These are phyloP conservation scores for Ceratotherium simum DNA, from an alignment of 2,113 vertebrate genomes.

Conservation along the genomic window DNA sequence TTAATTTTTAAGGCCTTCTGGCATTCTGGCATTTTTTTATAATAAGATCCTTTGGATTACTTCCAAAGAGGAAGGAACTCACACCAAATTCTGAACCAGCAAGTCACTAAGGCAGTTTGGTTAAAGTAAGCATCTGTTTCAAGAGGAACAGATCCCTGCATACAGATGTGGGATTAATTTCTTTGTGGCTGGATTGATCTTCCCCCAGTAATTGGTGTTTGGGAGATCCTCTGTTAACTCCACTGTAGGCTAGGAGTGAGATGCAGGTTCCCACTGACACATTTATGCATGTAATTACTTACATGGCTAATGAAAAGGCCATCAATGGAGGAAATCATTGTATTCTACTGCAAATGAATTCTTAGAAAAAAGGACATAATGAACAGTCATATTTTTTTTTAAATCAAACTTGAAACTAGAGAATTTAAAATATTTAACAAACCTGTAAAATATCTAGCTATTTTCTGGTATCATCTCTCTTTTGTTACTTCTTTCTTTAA, in stretches of 20 bases:
- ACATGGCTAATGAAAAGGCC: neutral
- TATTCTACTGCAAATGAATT: neutral
- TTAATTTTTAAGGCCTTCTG: neutral
- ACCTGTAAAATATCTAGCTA: neutral
- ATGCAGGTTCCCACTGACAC: neutral
- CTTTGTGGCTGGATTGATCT: neutral
- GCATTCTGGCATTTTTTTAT: neutral
- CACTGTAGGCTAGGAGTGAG: neutral
- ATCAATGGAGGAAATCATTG: neutral
- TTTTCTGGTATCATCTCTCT: neutral
- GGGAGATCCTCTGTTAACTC: neutral
- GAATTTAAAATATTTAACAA: neutral
- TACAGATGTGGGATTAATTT: slow-evolving; percentile 4
- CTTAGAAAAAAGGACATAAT: neutral
- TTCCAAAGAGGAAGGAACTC: neutral
- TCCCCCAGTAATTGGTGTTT: neutral
- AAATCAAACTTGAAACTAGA: slow-evolving; percentile 1
- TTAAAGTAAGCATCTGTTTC: slow-evolving; percentile 51
- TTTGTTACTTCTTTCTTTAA: neutral
- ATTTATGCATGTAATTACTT: neutral
- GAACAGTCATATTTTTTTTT: neutral
- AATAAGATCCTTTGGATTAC: neutral
- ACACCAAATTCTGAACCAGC: neutral
- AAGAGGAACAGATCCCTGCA: neutral
- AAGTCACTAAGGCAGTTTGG: neutral